Percentiles rank a stretch among this genome's conserved stretches.
Evolutionary conservation across 1,140 invertebrate genomes (phyloP).

Genomic region (Calliphora vicina): DNA sequence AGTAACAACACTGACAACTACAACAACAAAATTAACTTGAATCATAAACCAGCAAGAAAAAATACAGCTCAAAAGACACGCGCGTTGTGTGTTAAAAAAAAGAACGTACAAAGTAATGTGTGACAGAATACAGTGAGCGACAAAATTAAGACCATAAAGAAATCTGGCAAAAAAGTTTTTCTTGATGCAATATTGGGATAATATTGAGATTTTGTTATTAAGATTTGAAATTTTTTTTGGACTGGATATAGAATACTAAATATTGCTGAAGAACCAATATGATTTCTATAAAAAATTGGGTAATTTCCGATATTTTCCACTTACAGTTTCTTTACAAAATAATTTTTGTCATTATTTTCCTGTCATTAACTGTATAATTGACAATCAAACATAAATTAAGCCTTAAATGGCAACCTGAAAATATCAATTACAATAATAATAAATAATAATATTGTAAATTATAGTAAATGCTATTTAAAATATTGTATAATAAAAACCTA

Average conservation of each 20-base stretch:
- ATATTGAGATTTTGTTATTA: too few relatives aligned
- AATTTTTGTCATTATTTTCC: background rate
- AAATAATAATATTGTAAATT: background rate
- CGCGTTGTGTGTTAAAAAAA: background rate
- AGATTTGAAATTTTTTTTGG: too few relatives aligned
- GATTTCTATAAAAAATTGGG: too few relatives aligned
- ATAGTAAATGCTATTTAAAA: background rate
- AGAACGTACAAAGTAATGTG: background rate
- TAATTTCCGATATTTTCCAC: too few relatives aligned
- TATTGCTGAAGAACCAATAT: too few relatives aligned
- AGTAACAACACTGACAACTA: background rate
- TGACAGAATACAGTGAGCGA: background rate
- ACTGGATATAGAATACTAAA: too few relatives aligned
- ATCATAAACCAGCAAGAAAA: background rate
- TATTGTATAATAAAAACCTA: background rate
- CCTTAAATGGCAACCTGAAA: background rate
- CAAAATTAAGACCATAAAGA: too few relatives aligned
- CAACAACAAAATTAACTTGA: background rate
- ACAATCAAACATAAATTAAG: background rate
- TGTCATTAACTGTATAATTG: background rate
- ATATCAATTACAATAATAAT: background rate
- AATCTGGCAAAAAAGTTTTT: too few relatives aligned
- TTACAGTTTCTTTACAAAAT: too few relatives aligned
- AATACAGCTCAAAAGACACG: background rate
- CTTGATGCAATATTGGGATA: too few relatives aligned